A percentile compares a stretch with the other conserved stretches of the same genome.
Conservation (phyloP, 1,140 invertebrate genomes). For the Ceratina japonica region DNA sequence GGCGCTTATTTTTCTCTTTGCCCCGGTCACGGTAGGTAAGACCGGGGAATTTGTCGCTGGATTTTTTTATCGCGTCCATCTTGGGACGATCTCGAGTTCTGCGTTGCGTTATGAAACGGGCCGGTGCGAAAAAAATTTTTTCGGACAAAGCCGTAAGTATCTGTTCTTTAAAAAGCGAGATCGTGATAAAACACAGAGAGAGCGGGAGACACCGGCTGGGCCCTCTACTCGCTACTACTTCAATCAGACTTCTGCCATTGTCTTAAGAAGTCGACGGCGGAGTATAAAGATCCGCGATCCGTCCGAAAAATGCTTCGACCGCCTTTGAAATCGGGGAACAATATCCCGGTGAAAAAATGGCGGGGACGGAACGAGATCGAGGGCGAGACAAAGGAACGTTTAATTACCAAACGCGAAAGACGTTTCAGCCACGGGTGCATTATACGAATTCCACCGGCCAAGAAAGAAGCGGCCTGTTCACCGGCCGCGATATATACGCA, state of each 20-base stretch:
- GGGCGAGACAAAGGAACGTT: slow-evolving; percentile 54
- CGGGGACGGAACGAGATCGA: neutral
- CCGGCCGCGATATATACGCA: slow-evolving; percentile 31
- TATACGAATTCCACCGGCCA: slow-evolving; percentile 36
- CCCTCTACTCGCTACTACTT: too few relatives aligned
- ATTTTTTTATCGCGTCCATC: slow-evolving; percentile 26
- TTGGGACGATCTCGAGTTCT: neutral
- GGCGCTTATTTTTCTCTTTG: neutral
- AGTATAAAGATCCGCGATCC: neutral
- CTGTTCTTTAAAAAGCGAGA: neutral
- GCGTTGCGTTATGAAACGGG: neutral
- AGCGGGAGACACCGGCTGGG: too few relatives aligned
- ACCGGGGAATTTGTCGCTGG: slow-evolving; percentile 38
- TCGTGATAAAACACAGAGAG: neutral
- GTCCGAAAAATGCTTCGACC: neutral
- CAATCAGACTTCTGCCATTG: neutral
- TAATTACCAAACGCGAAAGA: slow-evolving; percentile 46
- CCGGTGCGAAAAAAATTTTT: neutral
- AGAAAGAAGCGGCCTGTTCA: slow-evolving; percentile 23
- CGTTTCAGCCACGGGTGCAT: slow-evolving; percentile 23
- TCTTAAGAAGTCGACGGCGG: neutral
- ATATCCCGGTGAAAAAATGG: slow-evolving; percentile 12
- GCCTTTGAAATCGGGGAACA: neutral
- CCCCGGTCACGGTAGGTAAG: neutral
- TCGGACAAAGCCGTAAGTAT: neutral